Base-by-base conservation (phyloP, 1,140 invertebrate species). In the Paraescarpia echinospica region DNA sequence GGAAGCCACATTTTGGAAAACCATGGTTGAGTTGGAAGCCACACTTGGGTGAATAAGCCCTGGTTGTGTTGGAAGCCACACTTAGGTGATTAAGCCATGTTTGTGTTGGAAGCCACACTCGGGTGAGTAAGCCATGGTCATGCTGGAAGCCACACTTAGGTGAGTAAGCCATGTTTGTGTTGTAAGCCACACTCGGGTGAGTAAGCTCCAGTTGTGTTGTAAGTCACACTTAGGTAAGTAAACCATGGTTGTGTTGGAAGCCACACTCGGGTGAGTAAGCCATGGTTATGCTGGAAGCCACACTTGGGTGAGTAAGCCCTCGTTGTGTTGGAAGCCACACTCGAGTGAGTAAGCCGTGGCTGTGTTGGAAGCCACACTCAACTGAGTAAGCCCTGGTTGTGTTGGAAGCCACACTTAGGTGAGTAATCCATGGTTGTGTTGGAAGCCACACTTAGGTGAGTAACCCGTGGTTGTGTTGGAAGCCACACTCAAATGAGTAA, bases 11-110 rank as follows among this genome's bases (percentile, higher is more conserved):
- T 34, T 99, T 99, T 96, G 98, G 98, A 77, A 99, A 99, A 94
- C 97, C 99, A 94, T 99, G 98, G 0, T 96, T 99, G 0, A 97
- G 97, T 94, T 99, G 99, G 99, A 98, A 99, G 94, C 97, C 98
- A 34, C 98, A 99, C 96, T 97, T 99, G 35, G 99, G 99, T 95
- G 94, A 89, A 92, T 41, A n/a, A n/a, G 18, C 59, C 90, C 35
- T 89, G 0, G n/a, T 88, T 91, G 8, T 0, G 90, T 90, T 99
- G 99, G 99, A 98, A 99, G 94, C 97, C 98, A 34, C 98, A 99
- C 96, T 97, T 99, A 34, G 99, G 99, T 95, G n/a, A n/a, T n/a
- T n/a, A 94, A 89, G 93, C 12, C 22, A 92, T 92, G 35, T 34
- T 1, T 33, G 18, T 12, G 14, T 77, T 77, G 59, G 59, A 77